Evolutionary conservation across 2,888 invertebrate genomes (phyloP), one percentile per base, ranked within the genome.

Genomic region (Junonia oenone): DNA sequence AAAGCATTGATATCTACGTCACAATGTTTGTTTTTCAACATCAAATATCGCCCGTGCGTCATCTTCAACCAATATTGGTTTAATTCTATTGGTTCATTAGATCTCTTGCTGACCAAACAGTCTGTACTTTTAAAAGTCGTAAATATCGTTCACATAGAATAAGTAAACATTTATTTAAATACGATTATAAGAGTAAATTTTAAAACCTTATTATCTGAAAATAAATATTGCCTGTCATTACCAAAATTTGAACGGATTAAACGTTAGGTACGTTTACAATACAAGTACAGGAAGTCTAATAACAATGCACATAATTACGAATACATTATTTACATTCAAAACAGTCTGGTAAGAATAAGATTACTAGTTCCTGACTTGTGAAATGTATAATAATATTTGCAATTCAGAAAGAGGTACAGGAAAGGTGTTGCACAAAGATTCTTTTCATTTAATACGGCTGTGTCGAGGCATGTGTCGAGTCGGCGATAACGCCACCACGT

Each of bases 401-500:
- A 9, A 38, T 14, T 46, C 52, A 29, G 15, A 27, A 45, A 51
- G 3, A 33, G 33, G 35, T 37, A 38, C 14, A 38, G 38, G 6
- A 19, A 37, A 40, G 9, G 19, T 40, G 3, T 17, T 46, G n/a
- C 15, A 6, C 6, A 17, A 19, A 8, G 22, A 47, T 11, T 15
- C 8, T 38, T 17, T 48, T 51, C 26, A 33, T 38, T 31, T 35
- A 51, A 51, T 19, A 53, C 6, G 49, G 31, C 26, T 53, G 14
- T 45, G 48, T 53, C 45, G 17, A 46, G 29, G 46, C 29, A 38
- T 26, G 56, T 63, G 62, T 61, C 65, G 63, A 61, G 64, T 62
- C 66, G 59, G 61, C 55, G 55, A 61, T 65, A 69, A 51, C 66
- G 66, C 68, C 63, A 62, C 72, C 83, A 68, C 68, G 68, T 67